Conservation (phyloP, 1,140 invertebrate species). For the Lordiphosa stackelbergi region DNA sequence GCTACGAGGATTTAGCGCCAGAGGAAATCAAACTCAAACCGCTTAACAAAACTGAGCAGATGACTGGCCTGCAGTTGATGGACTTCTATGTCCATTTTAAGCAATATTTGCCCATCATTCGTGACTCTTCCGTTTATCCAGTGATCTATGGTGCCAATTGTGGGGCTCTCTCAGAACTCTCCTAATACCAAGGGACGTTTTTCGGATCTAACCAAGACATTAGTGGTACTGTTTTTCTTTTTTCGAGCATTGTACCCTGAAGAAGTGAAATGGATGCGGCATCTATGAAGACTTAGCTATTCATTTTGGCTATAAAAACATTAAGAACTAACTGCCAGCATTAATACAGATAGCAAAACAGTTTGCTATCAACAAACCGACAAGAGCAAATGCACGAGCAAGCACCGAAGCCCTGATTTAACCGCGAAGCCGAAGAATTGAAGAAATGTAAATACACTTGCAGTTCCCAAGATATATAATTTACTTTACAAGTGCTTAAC, state of each 20-base stretch:
- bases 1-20: constrained; percentile 93
- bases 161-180: constrained; percentile 94
- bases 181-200: no score
- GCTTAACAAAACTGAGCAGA: constrained; percentile 93
- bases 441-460: no score
- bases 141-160: constrained; percentile 95
- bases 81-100: constrained; percentile 97
- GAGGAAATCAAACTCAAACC: constrained; percentile 94
- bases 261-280: no score
- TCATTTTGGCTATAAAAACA: no score
- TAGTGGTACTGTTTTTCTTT: constrained; percentile 95
- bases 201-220: no score
- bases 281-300: no score
- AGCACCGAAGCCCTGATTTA: no score
- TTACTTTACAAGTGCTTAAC: constrained; percentile 6
- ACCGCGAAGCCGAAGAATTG: no score
- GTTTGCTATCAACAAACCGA: no score
- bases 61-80: constrained; percentile 91
- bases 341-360: no score
- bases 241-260: constrained; percentile 89
- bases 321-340: no score
- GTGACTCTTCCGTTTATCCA: constrained; percentile 96
- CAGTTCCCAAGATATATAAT: not conserved
- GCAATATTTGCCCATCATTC: constrained; percentile 96
- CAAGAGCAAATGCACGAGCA: no score